phyloP scores from a whole-genome alignment of 2,113 vertebrate species.

The Oncorhynchus clarkii region DNA sequence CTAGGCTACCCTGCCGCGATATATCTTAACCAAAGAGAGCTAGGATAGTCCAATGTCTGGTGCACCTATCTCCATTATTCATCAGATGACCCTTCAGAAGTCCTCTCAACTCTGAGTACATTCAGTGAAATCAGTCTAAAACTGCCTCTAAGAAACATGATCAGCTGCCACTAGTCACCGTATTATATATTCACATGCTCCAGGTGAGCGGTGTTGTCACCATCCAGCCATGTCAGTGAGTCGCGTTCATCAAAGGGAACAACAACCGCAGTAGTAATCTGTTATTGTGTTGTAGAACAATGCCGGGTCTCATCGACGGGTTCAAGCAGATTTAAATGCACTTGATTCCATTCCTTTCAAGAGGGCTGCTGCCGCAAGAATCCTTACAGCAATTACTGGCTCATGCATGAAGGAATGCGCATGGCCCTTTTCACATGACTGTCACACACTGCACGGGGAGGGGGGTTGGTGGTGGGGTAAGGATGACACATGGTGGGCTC shows the following conservation, averaged over 20 bases:
- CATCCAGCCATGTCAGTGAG: constrained; percentile 8
- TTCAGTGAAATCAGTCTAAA: constrained; percentile 31
- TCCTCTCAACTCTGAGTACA: constrained; percentile 37
- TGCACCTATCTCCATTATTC: constrained; percentile 48
- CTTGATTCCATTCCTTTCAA: constrained; percentile 34
- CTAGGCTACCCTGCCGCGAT: too few species aligned
- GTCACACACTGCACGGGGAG: constrained; percentile 49
- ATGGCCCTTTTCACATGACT: constrained; percentile 72
- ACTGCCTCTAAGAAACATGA: background rate
- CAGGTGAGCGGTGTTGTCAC: background rate
- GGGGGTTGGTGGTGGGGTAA: constrained; percentile 2
- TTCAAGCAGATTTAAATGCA: constrained; percentile 25
- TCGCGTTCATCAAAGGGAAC: background rate
- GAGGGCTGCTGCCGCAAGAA: constrained; percentile 38
- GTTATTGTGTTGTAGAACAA: constrained; percentile 7
- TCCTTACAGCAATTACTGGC: constrained; percentile 54
- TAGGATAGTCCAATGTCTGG: constrained; percentile 40
- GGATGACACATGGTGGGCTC: constrained; percentile 33
- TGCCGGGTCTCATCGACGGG: constrained; percentile 6
- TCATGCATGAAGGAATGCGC: constrained; percentile 70
- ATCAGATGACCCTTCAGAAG: constrained; percentile 38
- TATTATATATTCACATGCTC: background rate
- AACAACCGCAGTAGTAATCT: constrained; percentile 3
- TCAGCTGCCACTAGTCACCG: background rate
- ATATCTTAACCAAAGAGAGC: constrained; percentile 27